Percentiles rank a stretch among this genome's conserved stretches.
These are phyloP conservation scores for Rachycentron canadum DNA, from an alignment of 2,797 vertebrate species.

Conservation along the genomic window DNA sequence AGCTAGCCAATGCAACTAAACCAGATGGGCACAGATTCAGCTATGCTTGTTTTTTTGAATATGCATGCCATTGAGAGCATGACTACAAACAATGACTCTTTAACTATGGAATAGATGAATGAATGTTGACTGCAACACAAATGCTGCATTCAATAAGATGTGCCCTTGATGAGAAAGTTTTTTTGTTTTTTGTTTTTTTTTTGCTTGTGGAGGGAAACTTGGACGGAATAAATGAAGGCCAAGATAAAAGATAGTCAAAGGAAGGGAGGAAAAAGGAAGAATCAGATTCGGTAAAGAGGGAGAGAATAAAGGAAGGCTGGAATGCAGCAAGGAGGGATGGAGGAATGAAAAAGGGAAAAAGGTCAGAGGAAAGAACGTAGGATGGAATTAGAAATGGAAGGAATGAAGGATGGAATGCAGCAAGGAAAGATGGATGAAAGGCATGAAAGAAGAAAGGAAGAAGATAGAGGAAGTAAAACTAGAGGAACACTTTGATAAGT, in stretches of 20 bases:
- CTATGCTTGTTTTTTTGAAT: constrained; percentile 49
- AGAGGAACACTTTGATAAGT: constrained; percentile 36
- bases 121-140: constrained; percentile 41
- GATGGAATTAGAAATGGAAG: not conserved
- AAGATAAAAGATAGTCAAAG: constrained; percentile 41
- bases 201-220: constrained; percentile 71
- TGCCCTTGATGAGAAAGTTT: constrained; percentile 68
- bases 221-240: constrained; percentile 32
- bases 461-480: constrained; percentile 13
- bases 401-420: constrained; percentile 36
- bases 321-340: constrained; percentile 25
- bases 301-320: constrained; percentile 29
- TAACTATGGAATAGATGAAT: constrained; percentile 51
- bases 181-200: constrained; percentile 55
- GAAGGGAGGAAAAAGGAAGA: constrained; percentile 44
- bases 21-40: constrained; percentile 46
- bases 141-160: constrained; percentile 56
- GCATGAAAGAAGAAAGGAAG: constrained; percentile 17
- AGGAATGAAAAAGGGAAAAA: constrained; percentile 4
- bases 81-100: constrained; percentile 47
- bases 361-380: constrained; percentile 24
- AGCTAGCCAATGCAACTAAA: constrained; percentile 55
- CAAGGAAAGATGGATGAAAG: constrained; percentile 27
- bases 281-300: constrained; percentile 32
- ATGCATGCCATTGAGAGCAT: constrained; percentile 44